These are phyloP conservation scores for Nesidiocoris tenuis DNA, from an alignment of 2,888 invertebrate species.

Conservation along the genomic window DNA sequence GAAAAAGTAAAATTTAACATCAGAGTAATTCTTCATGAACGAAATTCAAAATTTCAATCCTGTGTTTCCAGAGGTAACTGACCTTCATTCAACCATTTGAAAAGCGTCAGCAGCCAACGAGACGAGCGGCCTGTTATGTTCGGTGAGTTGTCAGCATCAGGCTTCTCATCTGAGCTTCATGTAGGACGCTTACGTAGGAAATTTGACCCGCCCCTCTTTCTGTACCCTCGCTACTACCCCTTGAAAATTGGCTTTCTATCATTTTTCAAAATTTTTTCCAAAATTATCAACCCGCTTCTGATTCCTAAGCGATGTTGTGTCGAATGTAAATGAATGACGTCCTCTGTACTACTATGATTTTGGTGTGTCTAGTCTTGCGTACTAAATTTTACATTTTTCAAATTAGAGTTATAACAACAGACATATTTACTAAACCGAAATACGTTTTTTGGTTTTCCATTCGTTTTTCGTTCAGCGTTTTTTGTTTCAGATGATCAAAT, in stretches of 20 bases:
- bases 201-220: conserved; percentile 13
- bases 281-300: neutral
- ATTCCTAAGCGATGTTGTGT: neutral
- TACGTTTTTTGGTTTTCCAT: no score
- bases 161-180: conserved; percentile 16
- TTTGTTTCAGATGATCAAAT: no score
- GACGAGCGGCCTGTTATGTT: conserved; percentile 33
- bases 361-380: no score
- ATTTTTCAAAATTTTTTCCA: neutral
- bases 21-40: no score
- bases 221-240: conserved; percentile 12
- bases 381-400: no score
- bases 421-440: no score
- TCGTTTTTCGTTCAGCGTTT: no score
- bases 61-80: conserved; percentile 42
- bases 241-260: neutral
- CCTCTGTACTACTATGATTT: neutral
- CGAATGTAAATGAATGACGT: neutral
- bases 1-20: no score
- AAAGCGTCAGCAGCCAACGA: conserved; percentile 19
- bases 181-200: conserved; percentile 38
- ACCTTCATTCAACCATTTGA: conserved; percentile 34
- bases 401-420: no score
- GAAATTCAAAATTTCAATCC: conserved; percentile 34
- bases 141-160: conserved; percentile 27